Conservation (phyloP, 2,797 vertebrate genomes). For the Phataginus tricuspis region DNA sequence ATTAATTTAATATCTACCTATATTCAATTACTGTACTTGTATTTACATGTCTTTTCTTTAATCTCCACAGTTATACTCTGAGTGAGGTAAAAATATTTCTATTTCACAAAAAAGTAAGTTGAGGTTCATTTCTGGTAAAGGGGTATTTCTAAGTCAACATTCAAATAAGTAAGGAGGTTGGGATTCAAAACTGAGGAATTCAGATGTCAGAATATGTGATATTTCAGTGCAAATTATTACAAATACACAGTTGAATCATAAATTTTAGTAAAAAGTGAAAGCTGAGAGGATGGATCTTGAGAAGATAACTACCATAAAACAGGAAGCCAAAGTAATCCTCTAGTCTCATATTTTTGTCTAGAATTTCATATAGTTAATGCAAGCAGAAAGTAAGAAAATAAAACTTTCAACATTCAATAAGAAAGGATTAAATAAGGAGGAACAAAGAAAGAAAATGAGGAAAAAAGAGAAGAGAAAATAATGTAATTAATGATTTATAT, state of each 20-base stretch:
- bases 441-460: background rate
- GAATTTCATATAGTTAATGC: background rate
- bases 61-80: background rate
- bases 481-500: background rate
- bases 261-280: background rate
- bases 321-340: background rate
- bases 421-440: background rate
- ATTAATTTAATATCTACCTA: background rate
- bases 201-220: background rate
- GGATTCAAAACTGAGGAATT: background rate
- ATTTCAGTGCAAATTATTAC: background rate
- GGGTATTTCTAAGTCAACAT: background rate
- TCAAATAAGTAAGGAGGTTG: background rate
- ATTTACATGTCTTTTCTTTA: background rate
- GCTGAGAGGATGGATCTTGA: accelerated
- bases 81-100: background rate
- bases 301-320: background rate
- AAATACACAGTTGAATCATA: background rate
- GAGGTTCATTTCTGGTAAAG: background rate
- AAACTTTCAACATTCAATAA: background rate
- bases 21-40: background rate
- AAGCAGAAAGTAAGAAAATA: background rate
- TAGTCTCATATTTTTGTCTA: background rate
- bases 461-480: background rate
- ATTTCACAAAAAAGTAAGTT: background rate